Conservation (phyloP, 2,797 vertebrate species). For the Mormyrus hasselquistii region DNA sequence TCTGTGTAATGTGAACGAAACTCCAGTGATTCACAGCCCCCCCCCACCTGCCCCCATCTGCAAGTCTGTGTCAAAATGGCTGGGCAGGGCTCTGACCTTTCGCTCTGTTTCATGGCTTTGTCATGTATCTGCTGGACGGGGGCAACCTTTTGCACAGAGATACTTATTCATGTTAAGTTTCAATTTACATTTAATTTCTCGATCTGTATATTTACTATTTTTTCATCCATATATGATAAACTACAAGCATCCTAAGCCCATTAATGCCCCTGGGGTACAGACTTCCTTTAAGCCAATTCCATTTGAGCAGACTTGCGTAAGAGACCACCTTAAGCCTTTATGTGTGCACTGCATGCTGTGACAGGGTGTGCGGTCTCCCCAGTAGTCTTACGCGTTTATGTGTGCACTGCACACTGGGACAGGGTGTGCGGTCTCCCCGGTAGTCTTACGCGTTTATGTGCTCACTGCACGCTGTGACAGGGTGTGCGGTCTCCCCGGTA, state of each 20-base stretch:
- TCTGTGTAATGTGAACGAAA: neutral
- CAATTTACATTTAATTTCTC: neutral
- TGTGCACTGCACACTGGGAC: no score
- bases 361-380: no score
- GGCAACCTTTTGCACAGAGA: neutral
- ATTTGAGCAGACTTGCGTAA: neutral
- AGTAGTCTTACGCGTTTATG: no score
- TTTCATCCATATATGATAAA: neutral
- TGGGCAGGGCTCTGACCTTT: neutral
- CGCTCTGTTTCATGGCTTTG: neutral
- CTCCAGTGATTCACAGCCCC: neutral
- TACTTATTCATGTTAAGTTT: neutral
- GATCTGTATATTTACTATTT: neutral
- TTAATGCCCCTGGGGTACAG: neutral
- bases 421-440: no score
- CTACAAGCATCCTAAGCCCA: neutral
- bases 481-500: no score
- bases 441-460: no score
- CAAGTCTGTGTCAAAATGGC: neutral
- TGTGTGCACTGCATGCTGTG: no score
- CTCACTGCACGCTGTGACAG: no score
- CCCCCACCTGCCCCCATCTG: neutral
- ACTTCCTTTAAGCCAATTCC: neutral
- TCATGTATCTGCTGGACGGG: neutral
- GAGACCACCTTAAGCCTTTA: no score